A percentile compares a stretch with the other conserved stretches of the same genome.
phyloP scores from a whole-genome alignment of 2,888 invertebrate genomes.

The Lochmaea crataegi region DNA sequence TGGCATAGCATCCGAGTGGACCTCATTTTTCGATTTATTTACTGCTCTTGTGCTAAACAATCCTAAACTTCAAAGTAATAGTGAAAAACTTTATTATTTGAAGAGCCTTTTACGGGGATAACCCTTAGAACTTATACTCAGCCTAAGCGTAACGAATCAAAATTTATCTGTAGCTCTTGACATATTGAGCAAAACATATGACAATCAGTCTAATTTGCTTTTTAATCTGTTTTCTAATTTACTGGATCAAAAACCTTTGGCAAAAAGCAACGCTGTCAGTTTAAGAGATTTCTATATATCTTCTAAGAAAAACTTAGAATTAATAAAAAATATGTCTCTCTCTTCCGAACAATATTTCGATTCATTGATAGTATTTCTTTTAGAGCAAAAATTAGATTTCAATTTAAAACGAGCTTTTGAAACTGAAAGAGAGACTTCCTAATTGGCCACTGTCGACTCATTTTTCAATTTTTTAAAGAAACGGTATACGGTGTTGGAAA shows the following conservation, averaged over 20 bases:
- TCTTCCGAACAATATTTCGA: slow-evolving; percentile 6
- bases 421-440: slow-evolving; percentile 1
- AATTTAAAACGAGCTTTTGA: slow-evolving; percentile 13
- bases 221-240: not conserved
- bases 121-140: slow-evolving; percentile 10
- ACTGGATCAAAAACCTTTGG: slow-evolving; percentile 11
- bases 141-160: slow-evolving; percentile 15
- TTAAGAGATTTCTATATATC: slow-evolving; percentile 2
- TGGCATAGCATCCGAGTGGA: not conserved
- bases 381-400: slow-evolving; percentile 18
- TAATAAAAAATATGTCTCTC: slow-evolving; percentile 5
- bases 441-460: not conserved
- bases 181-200: not conserved
- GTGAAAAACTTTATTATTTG: slow-evolving; percentile 15
- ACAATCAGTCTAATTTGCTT: slow-evolving; percentile 9
- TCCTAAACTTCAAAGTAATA: not conserved
- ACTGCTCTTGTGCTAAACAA: slow-evolving; percentile 7
- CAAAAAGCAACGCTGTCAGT: slow-evolving; percentile 2
- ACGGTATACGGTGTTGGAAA: slow-evolving; percentile 6
- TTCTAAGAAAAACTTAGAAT: slow-evolving; percentile 7
- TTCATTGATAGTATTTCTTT: not conserved
- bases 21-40: slow-evolving; percentile 18
- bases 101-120: slow-evolving; percentile 7
- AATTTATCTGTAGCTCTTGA: slow-evolving; percentile 12
- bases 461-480: slow-evolving; percentile 4